These are phyloP conservation scores for Tautogolabrus adspersus DNA, from an alignment of 2,113 vertebrate species.

Conservation along the genomic window DNA sequence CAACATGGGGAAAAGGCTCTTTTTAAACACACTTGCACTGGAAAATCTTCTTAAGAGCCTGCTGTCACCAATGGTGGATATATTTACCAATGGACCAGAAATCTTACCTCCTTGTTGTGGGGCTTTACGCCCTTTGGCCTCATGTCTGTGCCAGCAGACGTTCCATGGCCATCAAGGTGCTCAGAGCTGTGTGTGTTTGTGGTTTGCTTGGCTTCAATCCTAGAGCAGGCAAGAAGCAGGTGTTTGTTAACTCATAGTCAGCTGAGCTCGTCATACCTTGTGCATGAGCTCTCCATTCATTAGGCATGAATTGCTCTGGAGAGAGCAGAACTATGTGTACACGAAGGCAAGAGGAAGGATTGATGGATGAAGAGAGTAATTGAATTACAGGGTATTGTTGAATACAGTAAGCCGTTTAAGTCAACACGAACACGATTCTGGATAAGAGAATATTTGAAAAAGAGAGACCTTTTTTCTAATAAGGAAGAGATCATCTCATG, in stretches of 20 bases:
- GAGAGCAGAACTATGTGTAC: constrained; percentile 30
- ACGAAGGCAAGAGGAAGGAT: not conserved
- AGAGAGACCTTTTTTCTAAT: no score
- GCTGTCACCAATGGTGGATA: constrained; percentile 4
- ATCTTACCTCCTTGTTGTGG: constrained; percentile 27
- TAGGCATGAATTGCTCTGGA: constrained; percentile 48
- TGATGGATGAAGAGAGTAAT: no score
- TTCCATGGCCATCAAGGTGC: constrained; percentile 47
- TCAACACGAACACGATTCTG: no score
- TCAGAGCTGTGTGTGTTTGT: constrained; percentile 19
- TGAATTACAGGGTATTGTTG: no score
- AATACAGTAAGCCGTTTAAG: no score
- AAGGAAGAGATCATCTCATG: no score
- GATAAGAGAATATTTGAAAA: no score
- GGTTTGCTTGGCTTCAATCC: constrained; percentile 42
- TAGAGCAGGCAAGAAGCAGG: constrained; percentile 52
- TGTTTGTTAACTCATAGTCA: constrained; percentile 62
- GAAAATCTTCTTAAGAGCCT: constrained; percentile 12
- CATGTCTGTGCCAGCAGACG: constrained; percentile 31
- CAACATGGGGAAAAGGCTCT: constrained; percentile 33
- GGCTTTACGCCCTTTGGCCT: constrained; percentile 49
- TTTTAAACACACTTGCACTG: constrained; percentile 44
- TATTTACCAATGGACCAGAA: constrained; percentile 31
- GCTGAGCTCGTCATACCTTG: constrained; percentile 63
- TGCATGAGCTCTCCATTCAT: constrained; percentile 59